Base-by-base conservation (phyloP, 2,797 vertebrate genomes). In the Cichlasoma orientale region DNA sequence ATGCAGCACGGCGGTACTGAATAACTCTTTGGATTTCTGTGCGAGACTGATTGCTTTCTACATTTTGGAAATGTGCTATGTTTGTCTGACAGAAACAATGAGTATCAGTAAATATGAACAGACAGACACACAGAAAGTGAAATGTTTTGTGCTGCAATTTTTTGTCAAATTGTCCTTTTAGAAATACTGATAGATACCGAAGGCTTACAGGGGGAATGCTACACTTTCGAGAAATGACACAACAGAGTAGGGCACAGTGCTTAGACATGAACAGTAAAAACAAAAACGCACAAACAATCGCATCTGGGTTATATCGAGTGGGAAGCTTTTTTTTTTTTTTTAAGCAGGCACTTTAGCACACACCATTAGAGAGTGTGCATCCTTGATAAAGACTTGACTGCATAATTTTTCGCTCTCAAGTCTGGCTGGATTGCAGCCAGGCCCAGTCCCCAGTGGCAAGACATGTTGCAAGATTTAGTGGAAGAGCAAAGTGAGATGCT, bases 121-220 rank as follows among this genome's bases (percentile, higher is more conserved):
- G 11, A 10, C 59, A 59, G 19, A 23, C 9, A 58, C 21, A 14
- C 44, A 70, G 38, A 82, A 88, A 79, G 13, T 90, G 89, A 93
- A 93, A 93, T 92, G 90, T 82, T 88, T 75, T 72, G 19, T 57
- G 18, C 18, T 68, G 77, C 19, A 79, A 47, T 57, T 78, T 78
- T 63, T 31, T 75, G 72, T 78, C 59, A n/a, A 80, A 63, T 82
- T 79, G 56, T 82, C 69, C 73, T 82, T 72, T 73, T 88, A 91
- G 86, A 93, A 93, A 92, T 90, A 84, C 68, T 79, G 41, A 75
- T 36, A 71, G 25, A 68, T 58, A 74, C n/a, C 63, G 59, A 75
- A 77, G 73, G 29, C 69, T 79, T 72, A 73, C 16, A 38, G 58
- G 66, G 66, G 69, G 66, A 76, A 74, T 47, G 54, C 84, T 84